Evolutionary conservation across 2,797 vertebrate species (phyloP), one percentile per base, ranked within the genome.

Genomic region (Chaetodon trifasciatus): DNA sequence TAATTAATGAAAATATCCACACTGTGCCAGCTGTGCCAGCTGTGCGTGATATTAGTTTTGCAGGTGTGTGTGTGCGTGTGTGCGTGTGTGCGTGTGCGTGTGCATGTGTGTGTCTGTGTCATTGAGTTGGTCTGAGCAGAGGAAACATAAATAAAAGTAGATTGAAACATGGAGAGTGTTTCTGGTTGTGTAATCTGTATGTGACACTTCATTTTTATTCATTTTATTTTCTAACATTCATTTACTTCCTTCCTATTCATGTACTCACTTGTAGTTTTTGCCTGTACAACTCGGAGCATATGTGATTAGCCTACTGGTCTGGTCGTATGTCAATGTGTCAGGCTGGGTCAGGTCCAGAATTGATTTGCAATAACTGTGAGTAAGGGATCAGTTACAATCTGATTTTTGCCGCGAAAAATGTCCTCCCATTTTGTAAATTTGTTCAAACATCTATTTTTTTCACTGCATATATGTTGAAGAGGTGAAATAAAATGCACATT

Each of bases 351-450:
- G 49, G 57, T 40, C 19, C 24, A 13, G 23, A 62, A 32, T 42
- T 15, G 37, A 62, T 72, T 32, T 72, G 11, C 24, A 46, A 70
- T 35, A 13, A 56, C n/a, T 71, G 21, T 23, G 32, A 32, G 56
- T 8, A 62, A 42, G 8, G 2, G 19, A 32, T 47, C 13, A 1
- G 3, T 42, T 24, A 23, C 7, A 4, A 24, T 28, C 28, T 28
- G 28, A 42, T 21, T 23, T 44, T 37, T 35, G 35, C 42, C 8
- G 16, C 49, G 19, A 40, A 47, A 23, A 21, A 35, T 32, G 28
- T 12, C 23, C 16, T 55, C 53, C 24, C 1, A 19, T 17, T 60
- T 37, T 60, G 19, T 9, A n/a, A 60, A 60, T 58, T 7, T 55
- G 5, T 17, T 35, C 2, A 39, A 21, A 13, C 55, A 21, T 12